Percentiles rank a stretch among this genome's conserved stretches.
Conservation (phyloP, 2,113 vertebrate genomes). For the Phyllopteryx taeniolatus region DNA sequence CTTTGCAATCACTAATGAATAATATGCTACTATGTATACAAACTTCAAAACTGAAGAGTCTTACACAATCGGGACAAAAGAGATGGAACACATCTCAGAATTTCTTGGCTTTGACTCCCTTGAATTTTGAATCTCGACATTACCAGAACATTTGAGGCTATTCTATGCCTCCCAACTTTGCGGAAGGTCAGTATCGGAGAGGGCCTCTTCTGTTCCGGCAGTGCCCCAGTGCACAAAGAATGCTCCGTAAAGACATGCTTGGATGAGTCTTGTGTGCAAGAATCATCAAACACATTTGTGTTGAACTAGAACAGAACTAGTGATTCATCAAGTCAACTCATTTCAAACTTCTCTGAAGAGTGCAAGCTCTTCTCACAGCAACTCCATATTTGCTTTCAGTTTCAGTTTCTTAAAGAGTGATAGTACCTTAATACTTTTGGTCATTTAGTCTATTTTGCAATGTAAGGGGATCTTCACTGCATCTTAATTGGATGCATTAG, state of each 20-base stretch:
- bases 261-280: background rate
- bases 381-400: background rate
- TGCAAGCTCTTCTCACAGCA: too few species aligned
- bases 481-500: background rate
- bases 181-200: background rate
- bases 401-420: background rate
- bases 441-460: background rate
- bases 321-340: background rate
- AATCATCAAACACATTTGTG: background rate
- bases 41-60: background rate
- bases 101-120: too few species aligned
- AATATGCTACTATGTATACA: background rate
- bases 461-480: background rate
- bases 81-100: background rate
- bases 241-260: background rate
- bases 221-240: background rate
- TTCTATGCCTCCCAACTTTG: background rate
- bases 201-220: background rate
- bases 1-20: background rate
- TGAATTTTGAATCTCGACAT: background rate
- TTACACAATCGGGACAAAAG: background rate
- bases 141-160: background rate
- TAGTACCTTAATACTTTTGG: background rate
- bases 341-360: too few species aligned
- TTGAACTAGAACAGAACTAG: background rate